Conservation (phyloP, 2,888 invertebrate genomes). For the Drosophila neutralis region DNA sequence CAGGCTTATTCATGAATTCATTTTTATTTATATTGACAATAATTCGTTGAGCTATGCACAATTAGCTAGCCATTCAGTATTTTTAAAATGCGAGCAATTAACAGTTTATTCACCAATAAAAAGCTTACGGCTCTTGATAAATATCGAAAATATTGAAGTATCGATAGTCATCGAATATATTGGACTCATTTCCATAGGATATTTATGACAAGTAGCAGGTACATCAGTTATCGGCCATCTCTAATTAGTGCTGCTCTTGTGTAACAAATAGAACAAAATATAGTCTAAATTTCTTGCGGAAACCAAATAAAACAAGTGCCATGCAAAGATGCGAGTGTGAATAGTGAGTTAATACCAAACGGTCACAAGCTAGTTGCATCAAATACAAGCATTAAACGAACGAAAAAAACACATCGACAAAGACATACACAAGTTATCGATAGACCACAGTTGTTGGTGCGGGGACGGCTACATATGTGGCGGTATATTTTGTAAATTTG, state of each 20-base stretch:
- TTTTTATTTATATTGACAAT: not conserved
- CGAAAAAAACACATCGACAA: conserved; percentile 31
- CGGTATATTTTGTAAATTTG: conserved; percentile 63
- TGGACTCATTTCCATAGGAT: conserved; percentile 2
- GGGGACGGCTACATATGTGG: conserved; percentile 60
- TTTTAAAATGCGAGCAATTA: not conserved
- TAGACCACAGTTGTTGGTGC: conserved; percentile 48
- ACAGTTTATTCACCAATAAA: not conserved
- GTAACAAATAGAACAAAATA: conserved; percentile 55
- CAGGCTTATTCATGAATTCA: not conserved
- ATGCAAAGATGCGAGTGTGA: conserved; percentile 48
- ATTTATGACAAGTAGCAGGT: conserved; percentile 13
- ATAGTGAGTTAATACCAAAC: conserved; percentile 41
- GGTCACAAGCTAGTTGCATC: not conserved
- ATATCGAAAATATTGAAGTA: not conserved
- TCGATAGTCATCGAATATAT: conserved; percentile 14
- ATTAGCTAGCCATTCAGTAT: not conserved
- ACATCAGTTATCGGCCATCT: conserved; percentile 18
- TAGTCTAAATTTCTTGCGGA: conserved; percentile 39
- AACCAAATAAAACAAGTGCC: conserved; percentile 50
- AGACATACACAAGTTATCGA: conserved; percentile 50
- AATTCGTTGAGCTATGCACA: not conserved
- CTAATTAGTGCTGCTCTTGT: conserved; percentile 51
- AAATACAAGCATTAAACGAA: conserved; percentile 1
- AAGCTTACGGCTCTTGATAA: not conserved